Evolutionary conservation across 2,113 vertebrate species (phyloP).

Genomic region (Cygnus buccinator): DNA sequence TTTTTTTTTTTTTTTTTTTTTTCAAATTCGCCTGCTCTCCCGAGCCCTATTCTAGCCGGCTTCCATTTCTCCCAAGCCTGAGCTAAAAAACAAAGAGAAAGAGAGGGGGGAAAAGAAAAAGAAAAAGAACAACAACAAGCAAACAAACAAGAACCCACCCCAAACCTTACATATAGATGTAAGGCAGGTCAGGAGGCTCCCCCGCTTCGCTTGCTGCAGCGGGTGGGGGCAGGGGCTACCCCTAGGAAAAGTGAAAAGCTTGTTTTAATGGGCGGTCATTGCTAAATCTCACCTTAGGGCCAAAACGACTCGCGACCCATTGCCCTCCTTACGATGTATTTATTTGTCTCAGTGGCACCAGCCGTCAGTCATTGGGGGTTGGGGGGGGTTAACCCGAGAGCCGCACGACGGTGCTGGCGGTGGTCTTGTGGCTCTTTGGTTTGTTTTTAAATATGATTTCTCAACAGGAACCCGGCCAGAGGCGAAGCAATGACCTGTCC

Average conservation of each 20-base stretch:
- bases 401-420: not conserved
- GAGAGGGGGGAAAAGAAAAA: no score
- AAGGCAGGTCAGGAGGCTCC: not conserved
- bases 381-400: slow-evolving; percentile 1
- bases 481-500: not conserved
- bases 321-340: slow-evolving; percentile 69
- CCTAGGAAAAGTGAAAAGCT: slow-evolving; percentile 64
- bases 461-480: not conserved
- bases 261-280: slow-evolving; percentile 64
- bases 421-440: not conserved
- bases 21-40: not conserved
- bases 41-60: not conserved
- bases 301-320: slow-evolving; percentile 66
- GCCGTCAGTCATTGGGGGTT: slow-evolving; percentile 54
- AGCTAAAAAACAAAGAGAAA: not conserved
- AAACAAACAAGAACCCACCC: not conserved
- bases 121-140: not conserved
- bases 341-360: slow-evolving; percentile 67
- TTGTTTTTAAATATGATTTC: slow-evolving; percentile 34
- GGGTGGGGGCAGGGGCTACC: not conserved
- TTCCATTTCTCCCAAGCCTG: not conserved
- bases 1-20: not conserved
- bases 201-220: not conserved
- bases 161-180: not conserved
- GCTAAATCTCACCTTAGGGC: slow-evolving; percentile 65